Evolutionary conservation across 2,797 vertebrate genomes (phyloP).

Genomic region (Enteromius anoplus): DNA sequence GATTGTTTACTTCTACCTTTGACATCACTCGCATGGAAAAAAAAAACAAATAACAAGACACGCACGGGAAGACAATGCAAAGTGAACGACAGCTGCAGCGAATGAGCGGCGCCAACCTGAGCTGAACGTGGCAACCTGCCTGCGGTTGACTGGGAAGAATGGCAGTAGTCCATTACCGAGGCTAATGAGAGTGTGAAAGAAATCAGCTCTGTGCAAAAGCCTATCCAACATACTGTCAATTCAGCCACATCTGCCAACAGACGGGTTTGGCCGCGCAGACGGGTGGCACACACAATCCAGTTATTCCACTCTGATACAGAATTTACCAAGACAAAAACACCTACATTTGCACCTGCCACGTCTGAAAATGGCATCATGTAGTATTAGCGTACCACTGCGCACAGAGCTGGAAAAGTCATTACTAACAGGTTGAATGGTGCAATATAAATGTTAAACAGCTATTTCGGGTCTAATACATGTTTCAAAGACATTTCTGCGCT

Average conservation of each 20-base stretch:
- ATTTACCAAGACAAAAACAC: constrained; percentile 28
- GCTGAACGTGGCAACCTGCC: constrained; percentile 40
- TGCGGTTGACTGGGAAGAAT: constrained; percentile 47
- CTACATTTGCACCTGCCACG: constrained; percentile 28
- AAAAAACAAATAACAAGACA: constrained; percentile 35
- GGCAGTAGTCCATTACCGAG: constrained; percentile 62
- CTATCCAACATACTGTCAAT: constrained; percentile 56
- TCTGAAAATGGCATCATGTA: constrained; percentile 32
- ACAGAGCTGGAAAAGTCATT: constrained; percentile 29
- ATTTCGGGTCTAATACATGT: constrained; percentile 23
- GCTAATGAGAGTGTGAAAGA: constrained; percentile 59
- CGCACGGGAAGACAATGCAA: constrained; percentile 7
- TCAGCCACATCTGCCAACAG: constrained; percentile 49
- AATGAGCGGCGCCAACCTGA: constrained; percentile 30
- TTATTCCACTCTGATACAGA: constrained; percentile 35
- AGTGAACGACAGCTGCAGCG: constrained; percentile 35
- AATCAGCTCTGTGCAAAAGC: constrained; percentile 54
- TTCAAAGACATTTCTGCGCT: constrained; percentile 16
- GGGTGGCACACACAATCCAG: constrained; percentile 33
- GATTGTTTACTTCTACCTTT: constrained; percentile 43
- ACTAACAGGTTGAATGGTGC: constrained; percentile 26
- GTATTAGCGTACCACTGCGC: constrained; percentile 3
- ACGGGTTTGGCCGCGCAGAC: constrained; percentile 42
- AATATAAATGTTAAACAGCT: constrained; percentile 48
- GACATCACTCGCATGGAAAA: constrained; percentile 12